A percentile compares a stretch with the other conserved stretches of the same genome.
Conservation (phyloP, 2,888 invertebrate species). For the Dasysyrphus albostriatus region DNA sequence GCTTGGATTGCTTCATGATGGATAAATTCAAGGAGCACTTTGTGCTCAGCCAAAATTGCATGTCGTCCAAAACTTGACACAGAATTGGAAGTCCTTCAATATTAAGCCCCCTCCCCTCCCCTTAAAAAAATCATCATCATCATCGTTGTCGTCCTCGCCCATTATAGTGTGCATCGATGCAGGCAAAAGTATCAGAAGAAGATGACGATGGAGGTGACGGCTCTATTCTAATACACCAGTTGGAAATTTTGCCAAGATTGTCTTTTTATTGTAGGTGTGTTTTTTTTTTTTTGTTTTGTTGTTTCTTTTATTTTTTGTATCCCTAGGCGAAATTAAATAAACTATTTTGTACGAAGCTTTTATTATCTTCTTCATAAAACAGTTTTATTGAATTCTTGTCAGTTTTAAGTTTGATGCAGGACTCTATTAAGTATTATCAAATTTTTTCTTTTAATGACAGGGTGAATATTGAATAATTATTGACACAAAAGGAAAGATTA, state of each 20-base stretch:
- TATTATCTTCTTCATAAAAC: conserved; percentile 17
- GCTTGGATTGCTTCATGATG: conserved; percentile 23
- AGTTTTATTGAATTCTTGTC: conserved; percentile 1
- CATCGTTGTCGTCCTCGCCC: conserved; percentile 34
- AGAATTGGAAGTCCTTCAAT: conserved; percentile 62
- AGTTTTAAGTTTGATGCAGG: conserved; percentile 1
- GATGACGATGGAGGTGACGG: conserved; percentile 19
- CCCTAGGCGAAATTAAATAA: conserved; percentile 57
- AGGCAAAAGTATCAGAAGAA: conserved; percentile 35
- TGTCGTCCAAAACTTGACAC: conserved; percentile 68
- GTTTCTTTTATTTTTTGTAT: not conserved
- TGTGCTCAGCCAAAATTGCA: conserved; percentile 51
- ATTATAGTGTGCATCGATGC: conserved; percentile 66
- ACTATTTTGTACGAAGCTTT: conserved; percentile 22
- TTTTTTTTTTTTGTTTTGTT: not conserved
- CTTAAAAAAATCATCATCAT: conserved; percentile 28
- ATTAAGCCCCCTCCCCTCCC: no score
- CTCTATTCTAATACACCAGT: conserved; percentile 21
- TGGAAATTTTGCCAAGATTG: conserved; percentile 39
- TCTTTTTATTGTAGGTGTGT: not conserved
- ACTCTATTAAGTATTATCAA: not conserved
- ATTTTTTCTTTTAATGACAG: no score
- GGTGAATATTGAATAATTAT: no score
- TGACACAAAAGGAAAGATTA: no score
- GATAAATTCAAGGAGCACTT: conserved; percentile 41